Evolutionary conservation across 2,888 invertebrate genomes (phyloP), one percentile per base, ranked within the genome.

Genomic region (Strigamia crassipes): DNA sequence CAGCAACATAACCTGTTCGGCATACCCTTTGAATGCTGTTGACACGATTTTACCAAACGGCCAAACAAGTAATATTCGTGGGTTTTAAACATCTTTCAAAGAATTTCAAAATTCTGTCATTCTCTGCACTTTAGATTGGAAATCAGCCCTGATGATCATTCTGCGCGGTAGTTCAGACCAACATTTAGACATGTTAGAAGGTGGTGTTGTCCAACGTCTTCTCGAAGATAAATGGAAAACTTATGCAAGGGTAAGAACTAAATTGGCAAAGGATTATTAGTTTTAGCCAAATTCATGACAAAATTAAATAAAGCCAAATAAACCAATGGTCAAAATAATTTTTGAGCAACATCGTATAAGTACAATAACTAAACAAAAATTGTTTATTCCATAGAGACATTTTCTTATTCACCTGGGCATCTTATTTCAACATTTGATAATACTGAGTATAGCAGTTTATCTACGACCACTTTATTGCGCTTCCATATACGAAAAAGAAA

Each of bases 161-260:
- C 90, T 99, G 83, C 97, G 98, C 87, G 99, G 99, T 82, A 96
- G 96, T 12, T 98, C 97, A 87, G 95, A 97, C 86, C 98, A 96
- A 86, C 99, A 99, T 91, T 91, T 99, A 87, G 97, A 99, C 87
- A 99, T 99, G 98, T 90, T 99, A 86, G 97, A 97, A 87, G 97
- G 98, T 79, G 99, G 99, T 41, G 99, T 99, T 82, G 98, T 99
- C 86, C 97, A 98, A 87, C 92, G 97, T 86, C 89, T 99, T 79
- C 90, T 99, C 21, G 98, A 98, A 88, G 99, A 99, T 89, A 99
- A 99, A 88, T 99, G 99, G 99, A 98, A 99, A 89, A 97, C 97
- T 0, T 99, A 97, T 90, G 99, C 97, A 34, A 92, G 94, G 89
- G 96, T 96, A 90, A 86, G 89, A 80, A 1, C 9, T 18, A n/a